These are phyloP conservation scores for Vicugna pacos DNA, from an alignment of 2,113 vertebrate genomes.

Conservation along the genomic window DNA sequence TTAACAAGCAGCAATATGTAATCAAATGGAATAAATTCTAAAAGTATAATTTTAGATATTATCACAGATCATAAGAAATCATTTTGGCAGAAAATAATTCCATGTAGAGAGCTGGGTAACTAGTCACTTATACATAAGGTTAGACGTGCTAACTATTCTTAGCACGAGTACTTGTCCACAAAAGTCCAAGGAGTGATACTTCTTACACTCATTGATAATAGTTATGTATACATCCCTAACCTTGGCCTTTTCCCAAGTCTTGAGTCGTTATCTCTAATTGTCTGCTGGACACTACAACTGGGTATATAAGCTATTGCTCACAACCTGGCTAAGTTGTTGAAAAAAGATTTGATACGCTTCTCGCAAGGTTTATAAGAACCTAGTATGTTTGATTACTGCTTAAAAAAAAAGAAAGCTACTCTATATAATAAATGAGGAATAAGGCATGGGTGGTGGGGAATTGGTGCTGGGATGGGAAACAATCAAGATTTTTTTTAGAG, in stretches of 20 bases:
- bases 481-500: background rate
- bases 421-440: background rate
- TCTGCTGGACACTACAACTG: background rate
- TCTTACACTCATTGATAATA: background rate
- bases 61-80: slow-evolving; percentile 18
- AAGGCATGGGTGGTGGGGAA: background rate
- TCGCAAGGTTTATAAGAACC: background rate
- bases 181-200: background rate
- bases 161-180: background rate
- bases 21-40: slow-evolving; percentile 7
- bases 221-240: background rate
- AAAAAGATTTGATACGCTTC: background rate
- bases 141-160: background rate
- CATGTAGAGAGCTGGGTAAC: background rate
- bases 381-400: background rate
- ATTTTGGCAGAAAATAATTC: background rate
- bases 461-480: background rate
- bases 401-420: background rate
- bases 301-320: background rate
- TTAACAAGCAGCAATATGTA: background rate
- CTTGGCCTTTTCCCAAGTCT: background rate
- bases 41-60: slow-evolving; percentile 14
- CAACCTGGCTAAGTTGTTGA: background rate
- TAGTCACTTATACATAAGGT: background rate
- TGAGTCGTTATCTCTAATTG: background rate